Base-by-base conservation (phyloP, 2,113 vertebrate genomes). In the Zosterops pallidus region DNA sequence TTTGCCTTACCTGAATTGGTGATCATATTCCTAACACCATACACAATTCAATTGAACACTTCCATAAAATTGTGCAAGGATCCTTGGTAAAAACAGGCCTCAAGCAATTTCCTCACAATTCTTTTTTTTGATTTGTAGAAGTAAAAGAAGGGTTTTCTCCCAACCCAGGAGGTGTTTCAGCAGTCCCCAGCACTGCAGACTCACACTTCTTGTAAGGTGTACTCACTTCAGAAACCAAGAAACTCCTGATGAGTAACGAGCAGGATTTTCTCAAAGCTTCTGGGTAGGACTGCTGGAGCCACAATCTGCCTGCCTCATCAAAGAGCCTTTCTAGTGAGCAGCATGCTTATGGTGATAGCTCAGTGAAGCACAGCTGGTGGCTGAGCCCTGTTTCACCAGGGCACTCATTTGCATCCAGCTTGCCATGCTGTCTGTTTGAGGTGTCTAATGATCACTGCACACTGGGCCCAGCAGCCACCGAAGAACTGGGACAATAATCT, bases 191-290 rank as follows among this genome's bases (percentile, higher is more conserved):
- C 60, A 25, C 9, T 59, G 90, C 70, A 72, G 81, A 87, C 60
- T 95, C 92, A 91, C 7, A 14, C 5, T 65, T 86, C 82, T 41
- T 55, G 20, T 87, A 13, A 81, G 57, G 41, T 52, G 29, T 41
- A 28, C 67, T 93, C 62, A 53, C 67, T 90, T 46, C 79, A 91
- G 86, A 79, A 93, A 76, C 86, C 3, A 2, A 65, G 60, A 26
- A 59, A 49, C 4, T 6, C 37, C 35, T 57, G 76, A 62, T 90
- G 94, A 95, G 92, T 89, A 95, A 96, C 26, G 63, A 83, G 39
- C 42, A 78, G 86, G 83, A 82, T 94, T 91, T 92, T 85, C 86
- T 83, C 31, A 97, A 85, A 87, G 80, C 67, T 94, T 83, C 55
- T 62, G 33, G 70, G 83, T 76, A 69, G 78, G 74, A 69, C 65